Evolutionary conservation across 2,113 vertebrate genomes (phyloP), one percentile per base, ranked within the genome.

Genomic region (Smithornis capensis): DNA sequence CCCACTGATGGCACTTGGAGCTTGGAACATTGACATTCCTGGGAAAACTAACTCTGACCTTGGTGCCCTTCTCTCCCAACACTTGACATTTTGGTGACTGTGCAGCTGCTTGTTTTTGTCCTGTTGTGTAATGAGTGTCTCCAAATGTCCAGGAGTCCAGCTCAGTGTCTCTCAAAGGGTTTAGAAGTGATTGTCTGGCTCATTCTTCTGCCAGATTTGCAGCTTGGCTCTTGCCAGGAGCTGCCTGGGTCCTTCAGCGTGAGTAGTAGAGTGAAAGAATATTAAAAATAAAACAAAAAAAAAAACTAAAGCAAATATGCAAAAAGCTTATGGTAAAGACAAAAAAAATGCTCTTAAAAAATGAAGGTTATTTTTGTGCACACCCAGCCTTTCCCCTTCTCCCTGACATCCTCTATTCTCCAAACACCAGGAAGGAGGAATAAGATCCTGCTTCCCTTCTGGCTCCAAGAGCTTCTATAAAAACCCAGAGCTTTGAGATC

Each of bases 61-160:
- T 49, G 52, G 33, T 76, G 84, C 67, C 91, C 65, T 89, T 3
- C 63, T 94, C 78, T 37, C 28, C 10, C 67, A 88, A 7, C 93
- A 16, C 82, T n/a, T 93, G 95, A 92, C 85, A 64, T 95, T 97
- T 88, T 62, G 79, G 85, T 83, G 87, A 50, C 75, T 74, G 8
- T 83, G 87, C 92, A 90, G 50, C 73, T 95, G 87, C 90, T 83
- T 73, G 83, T 86, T 86, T 90, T 42, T 70, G 91, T 95, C 87
- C 77, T 42, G 7, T n/a, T 87, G 62, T 8, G 1, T 83, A 53
- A 56, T 44, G 60, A 71, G 64, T 68, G 89, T 70, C 82, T 95
- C 53, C 84, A 73, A 18, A 62, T 63, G 35, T n/a, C 64, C 42
- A 40, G 50, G 24, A 74, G 94, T 27, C 24, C 69, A 90, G 90